Base-by-base conservation (phyloP, 2,797 vertebrate genomes). In the Phataginus tetradactyla region DNA sequence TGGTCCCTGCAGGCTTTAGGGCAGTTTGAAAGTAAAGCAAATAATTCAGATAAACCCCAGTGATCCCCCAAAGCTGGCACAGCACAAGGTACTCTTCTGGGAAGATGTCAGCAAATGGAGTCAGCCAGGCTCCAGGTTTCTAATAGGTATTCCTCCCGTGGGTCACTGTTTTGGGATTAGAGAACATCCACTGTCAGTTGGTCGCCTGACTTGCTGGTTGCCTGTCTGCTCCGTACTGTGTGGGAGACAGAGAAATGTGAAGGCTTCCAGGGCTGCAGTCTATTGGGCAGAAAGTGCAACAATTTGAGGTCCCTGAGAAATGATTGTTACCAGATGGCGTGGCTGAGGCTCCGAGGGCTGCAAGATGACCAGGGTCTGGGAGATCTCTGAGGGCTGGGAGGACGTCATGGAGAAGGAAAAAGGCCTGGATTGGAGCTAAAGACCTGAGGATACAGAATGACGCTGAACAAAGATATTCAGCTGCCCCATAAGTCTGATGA, bases 21-120 rank as follows among this genome's bases (percentile, higher is more conserved):
- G n/a, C 66, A 53, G 69, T 90, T 86, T 86, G 49, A 68, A 88
- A 80, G 34, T 81, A 88, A 95, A 90, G 68, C 7, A 21, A 83
- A 78, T 74, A 85, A 92, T 83, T 93, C 32, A 59, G 0, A 37
- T 39, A 71, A 45, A 51, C 4, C 25, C 59, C 20, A 75, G 32
- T 39, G 57, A 53, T 11, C 2, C 29, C 17, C 57, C 12, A 53
- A 71, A 96, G 51, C 23, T 87, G 42, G n/a, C 37, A 78, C 25
- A 81, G 29, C 34, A 27, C 17, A 20, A 34, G 51, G 17, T 14
- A 32, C 64, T 68, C 20, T 61, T 77, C 71, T 71, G 10, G 51
- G 45, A 92, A 78, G 34, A 55, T 37, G 53, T 29, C 34, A 77
- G 32, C 7, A 72, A 32, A 61, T 66, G 49, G 49, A 75, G 17